These are phyloP conservation scores for Cactoblastis cactorum DNA, from an alignment of 2,888 invertebrate genomes.

Conservation along the genomic window DNA sequence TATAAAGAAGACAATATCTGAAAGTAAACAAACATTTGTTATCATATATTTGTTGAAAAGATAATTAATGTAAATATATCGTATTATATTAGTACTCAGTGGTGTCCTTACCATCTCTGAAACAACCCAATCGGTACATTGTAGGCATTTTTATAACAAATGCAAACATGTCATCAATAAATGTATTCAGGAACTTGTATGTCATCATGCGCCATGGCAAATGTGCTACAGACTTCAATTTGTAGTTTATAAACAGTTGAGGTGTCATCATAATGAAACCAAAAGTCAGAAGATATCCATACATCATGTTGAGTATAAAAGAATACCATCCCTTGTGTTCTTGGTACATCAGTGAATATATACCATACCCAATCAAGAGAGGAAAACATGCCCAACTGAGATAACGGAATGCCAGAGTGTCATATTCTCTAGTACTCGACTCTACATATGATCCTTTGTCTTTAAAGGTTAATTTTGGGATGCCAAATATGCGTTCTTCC, in stretches of 20 bases:
- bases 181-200: slow-evolving; percentile 99
- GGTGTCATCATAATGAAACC: slow-evolving; percentile 99
- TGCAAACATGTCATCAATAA: slow-evolving; percentile 99
- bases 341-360: slow-evolving; percentile 95
- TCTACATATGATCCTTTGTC: slow-evolving; percentile 98
- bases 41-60: slow-evolving; percentile 14
- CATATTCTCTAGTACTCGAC: slow-evolving; percentile 96
- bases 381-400: slow-evolving; percentile 98
- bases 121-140: slow-evolving; percentile 98
- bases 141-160: slow-evolving; percentile 99
- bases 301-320: slow-evolving; percentile 96
- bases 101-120: slow-evolving; percentile 89
- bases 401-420: slow-evolving; percentile 97
- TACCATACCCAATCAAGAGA: slow-evolving; percentile 93
- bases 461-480: slow-evolving; percentile 89
- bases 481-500: slow-evolving; percentile 86
- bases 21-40: slow-evolving; percentile 23
- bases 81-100: too few relatives aligned
- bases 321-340: slow-evolving; percentile 99
- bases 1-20: slow-evolving; percentile 98
- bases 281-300: slow-evolving; percentile 98
- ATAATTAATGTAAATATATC: slow-evolving; percentile 1
- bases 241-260: slow-evolving; percentile 99
- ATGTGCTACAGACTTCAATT: slow-evolving; percentile 99
- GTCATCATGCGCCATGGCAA: slow-evolving; percentile 99